Base-by-base conservation (phyloP, 2,113 vertebrate genomes). In the Cynopterus brachyotis region DNA sequence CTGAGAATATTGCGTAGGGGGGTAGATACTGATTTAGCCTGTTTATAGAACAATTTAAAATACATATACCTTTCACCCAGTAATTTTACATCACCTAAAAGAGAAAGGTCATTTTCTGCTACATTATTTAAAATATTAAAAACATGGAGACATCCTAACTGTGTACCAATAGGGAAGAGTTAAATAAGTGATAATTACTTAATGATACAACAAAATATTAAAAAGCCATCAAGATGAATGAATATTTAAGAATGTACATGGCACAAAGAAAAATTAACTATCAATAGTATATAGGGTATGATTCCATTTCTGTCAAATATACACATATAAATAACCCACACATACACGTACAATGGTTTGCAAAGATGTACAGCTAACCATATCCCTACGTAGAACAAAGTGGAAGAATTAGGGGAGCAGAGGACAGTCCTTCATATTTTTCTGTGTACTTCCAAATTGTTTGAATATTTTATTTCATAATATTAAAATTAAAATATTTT, bases 31-130 rank as follows among this genome's bases (percentile, higher is more conserved):
- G 64, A 67, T 92, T 81, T 85, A 57, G 70, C 32, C 35, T 94
- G n/a, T 83, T 60, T 73, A 67, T 28, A 78, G 32, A 2, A 62
- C n/a, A 89, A 81, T 30, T 37, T 90, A 82, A 95, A 81, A 86
- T 73, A 73, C 3, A 47, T 42, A 40, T 35, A 79, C 20, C 6
- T 89, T 53, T 93, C 45, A 87, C 50, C 62, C 20, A 92, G 12
- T 86, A 88, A 90, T 90, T 81, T 35, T 40, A 92, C 37, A 81
- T 95, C 16, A 66, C n/a, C 88, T 67, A 40, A 79, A 91, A 92
- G 8, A 70, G 26, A 83, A 91, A 94, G 28, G 24, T 57, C 8
- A 82, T 66, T 80, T 90, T 59, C 50, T 85, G 59, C 32, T 45
- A 92, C 26, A 42, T 28, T 84, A 62, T 40, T 47, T 80, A 84